Evolutionary conservation across 2,888 invertebrate species (phyloP).

Genomic region (Endomychus coccineus): DNA sequence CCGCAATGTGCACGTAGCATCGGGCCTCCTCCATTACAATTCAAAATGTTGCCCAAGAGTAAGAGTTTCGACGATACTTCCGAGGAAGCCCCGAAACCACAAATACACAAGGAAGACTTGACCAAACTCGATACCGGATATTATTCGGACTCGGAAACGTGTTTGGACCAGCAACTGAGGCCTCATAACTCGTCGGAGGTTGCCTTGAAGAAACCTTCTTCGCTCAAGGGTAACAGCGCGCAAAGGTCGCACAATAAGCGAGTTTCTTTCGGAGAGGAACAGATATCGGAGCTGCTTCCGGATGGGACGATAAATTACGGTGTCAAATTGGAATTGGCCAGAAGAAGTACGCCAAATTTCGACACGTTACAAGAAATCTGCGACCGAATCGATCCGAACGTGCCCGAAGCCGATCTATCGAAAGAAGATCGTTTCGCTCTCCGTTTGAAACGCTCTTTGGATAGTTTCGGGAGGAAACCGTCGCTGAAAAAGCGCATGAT

Average conservation of each 20-base stretch:
- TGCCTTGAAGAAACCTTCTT: conserved; percentile 9
- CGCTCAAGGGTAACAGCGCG: conserved; percentile 8
- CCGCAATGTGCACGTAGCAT: too few relatives aligned
- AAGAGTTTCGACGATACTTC: too few relatives aligned
- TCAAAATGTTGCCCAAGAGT: too few relatives aligned
- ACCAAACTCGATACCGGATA: too few relatives aligned
- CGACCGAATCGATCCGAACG: conserved; percentile 26
- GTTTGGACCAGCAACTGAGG: too few relatives aligned
- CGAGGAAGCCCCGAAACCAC: too few relatives aligned
- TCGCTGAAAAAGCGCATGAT: conserved; percentile 20
- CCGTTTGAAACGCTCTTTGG: conserved; percentile 29
- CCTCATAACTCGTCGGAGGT: too few relatives aligned
- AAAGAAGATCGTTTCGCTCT: conserved; percentile 33
- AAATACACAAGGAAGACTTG: too few relatives aligned
- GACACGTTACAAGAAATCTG: conserved; percentile 31
- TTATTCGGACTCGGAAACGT: too few relatives aligned
- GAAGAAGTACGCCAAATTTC: conserved; percentile 13
- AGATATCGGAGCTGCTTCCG: conserved; percentile 1
- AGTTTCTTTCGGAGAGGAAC: conserved; percentile 13
- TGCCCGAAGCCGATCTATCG: conserved; percentile 26
- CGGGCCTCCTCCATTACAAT: too few relatives aligned
- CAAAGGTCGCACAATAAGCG: conserved; percentile 10
- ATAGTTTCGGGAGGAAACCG: conserved; percentile 29
- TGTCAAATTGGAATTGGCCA: not conserved
- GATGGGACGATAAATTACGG: not conserved